Evolutionary conservation across 2,888 invertebrate genomes (phyloP).

Genomic region (Steromphala cineraria): DNA sequence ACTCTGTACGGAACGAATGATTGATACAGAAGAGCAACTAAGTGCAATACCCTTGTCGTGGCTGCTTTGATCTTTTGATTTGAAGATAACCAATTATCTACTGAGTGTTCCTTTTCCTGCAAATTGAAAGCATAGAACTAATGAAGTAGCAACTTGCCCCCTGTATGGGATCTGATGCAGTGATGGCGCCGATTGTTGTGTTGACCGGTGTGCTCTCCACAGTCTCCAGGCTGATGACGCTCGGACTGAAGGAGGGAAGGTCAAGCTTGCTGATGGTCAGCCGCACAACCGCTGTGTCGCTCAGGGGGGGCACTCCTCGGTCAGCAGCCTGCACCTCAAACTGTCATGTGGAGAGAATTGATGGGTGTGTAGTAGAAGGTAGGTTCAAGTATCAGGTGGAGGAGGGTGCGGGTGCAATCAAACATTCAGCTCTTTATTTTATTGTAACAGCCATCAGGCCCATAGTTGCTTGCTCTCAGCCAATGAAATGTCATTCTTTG

Average conservation of each 20-base stretch:
- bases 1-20: too few species aligned
- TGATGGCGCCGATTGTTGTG: conserved; percentile 17
- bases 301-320: conserved; percentile 88
- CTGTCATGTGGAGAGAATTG: conserved; percentile 25
- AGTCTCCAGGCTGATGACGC: conserved; percentile 14
- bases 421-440: too few species aligned
- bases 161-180: conserved; percentile 37
- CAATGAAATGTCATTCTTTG: too few species aligned
- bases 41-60: too few species aligned
- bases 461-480: too few species aligned
- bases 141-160: conserved; percentile 28
- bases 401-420: too few species aligned
- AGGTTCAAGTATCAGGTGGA: too few species aligned
- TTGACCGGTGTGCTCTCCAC: conserved; percentile 32
- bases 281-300: conserved; percentile 87
- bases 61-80: too few species aligned
- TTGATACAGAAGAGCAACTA: too few species aligned
- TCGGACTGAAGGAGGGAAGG: conserved; percentile 35
- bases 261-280: conserved; percentile 77
- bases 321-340: conserved; percentile 87
- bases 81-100: too few species aligned
- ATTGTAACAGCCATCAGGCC: too few species aligned
- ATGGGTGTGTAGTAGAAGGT: neutral
- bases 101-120: too few species aligned
- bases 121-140: neutral